Evolutionary conservation across 2,888 invertebrate genomes (phyloP).

Genomic region (Torymus tubicola): DNA sequence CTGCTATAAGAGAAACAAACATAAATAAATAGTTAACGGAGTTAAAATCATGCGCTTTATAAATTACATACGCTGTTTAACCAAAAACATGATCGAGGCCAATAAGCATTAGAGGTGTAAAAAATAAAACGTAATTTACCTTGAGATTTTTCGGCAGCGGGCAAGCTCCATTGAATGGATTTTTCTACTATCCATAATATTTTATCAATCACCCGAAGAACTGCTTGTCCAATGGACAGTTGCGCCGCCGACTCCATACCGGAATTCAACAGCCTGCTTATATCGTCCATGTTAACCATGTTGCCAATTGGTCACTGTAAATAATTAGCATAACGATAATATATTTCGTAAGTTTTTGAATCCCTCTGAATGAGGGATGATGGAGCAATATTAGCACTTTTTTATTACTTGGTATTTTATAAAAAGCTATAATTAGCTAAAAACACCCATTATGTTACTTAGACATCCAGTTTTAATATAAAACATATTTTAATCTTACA

Average conservation of each 20-base stretch:
- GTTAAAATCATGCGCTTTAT: too few relatives aligned
- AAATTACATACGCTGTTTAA: too few relatives aligned
- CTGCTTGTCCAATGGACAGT: slow-evolving; percentile 76
- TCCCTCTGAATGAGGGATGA: too few relatives aligned
- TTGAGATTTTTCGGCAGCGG: slow-evolving; percentile 21
- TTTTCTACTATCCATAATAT: slow-evolving; percentile 79
- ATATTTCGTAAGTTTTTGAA: neutral
- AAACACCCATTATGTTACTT: too few relatives aligned
- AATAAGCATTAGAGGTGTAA: neutral
- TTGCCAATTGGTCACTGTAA: neutral
- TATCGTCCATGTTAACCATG: slow-evolving; percentile 6
- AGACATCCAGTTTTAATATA: too few relatives aligned
- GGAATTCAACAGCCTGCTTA: slow-evolving; percentile 54
- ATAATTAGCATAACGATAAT: neutral
- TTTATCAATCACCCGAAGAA: slow-evolving; percentile 77
- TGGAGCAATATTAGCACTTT: too few relatives aligned
- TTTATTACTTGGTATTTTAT: too few relatives aligned
- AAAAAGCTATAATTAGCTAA: too few relatives aligned
- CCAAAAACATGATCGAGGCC: too few relatives aligned
- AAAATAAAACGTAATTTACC: slow-evolving; percentile 29
- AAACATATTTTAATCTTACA: too few relatives aligned
- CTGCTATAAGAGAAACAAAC: too few relatives aligned
- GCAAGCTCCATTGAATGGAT: slow-evolving; percentile 78
- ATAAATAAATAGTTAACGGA: too few relatives aligned
- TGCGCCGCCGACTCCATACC: slow-evolving; percentile 62